Base-by-base conservation (phyloP, 1,140 invertebrate species). In the Himalopsyche phryganea region DNA sequence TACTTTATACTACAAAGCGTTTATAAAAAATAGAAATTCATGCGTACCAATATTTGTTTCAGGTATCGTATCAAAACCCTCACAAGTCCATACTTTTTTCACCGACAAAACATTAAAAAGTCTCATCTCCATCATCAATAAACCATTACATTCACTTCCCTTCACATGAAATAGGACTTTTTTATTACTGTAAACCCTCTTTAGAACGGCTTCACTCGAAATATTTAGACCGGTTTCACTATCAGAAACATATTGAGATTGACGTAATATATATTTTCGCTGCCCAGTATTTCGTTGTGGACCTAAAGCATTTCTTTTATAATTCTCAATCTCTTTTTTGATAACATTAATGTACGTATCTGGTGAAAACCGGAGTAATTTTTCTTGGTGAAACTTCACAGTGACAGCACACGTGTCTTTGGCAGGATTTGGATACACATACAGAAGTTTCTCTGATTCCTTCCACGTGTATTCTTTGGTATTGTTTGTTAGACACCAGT, bases 401-500 rank as follows among this genome's bases (percentile, higher is more conserved):
- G 23, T 28, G n/a, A 45, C 6, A 4, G 51, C 51, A 20, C 11
- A 18, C 1, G 20, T 41, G 23, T 55, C n/a, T 28, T 48, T 40
- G 0, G 41, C n/a, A 11, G 9, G 14, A 5, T 40, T 14, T 1
- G 14, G 38, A 28, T 41, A 28, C 2, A 51, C 62, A 47, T 69
- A 74, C n/a, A 78, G 66, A 0, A 66, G 60, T 59, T 69, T 75
- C 15, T 75, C 71, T 6, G 75, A 74, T 53, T 70, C 66, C 1
- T 67, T 51, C 1, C 61, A 53, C 1, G 47, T 47, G 42, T 61
- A 72, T 7, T 68, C 68, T 28, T 50, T 69, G 0, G 68, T 68
- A 32, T 77, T 69, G 1, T 41, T 67, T 14, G 71, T 65, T 6
- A 70, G 56, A 47, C 75, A 78, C 75, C 75, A 76, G 41, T 77